These are phyloP conservation scores for Galago senegalensis DNA, from an alignment of 2,797 vertebrate species.

Conservation along the genomic window DNA sequence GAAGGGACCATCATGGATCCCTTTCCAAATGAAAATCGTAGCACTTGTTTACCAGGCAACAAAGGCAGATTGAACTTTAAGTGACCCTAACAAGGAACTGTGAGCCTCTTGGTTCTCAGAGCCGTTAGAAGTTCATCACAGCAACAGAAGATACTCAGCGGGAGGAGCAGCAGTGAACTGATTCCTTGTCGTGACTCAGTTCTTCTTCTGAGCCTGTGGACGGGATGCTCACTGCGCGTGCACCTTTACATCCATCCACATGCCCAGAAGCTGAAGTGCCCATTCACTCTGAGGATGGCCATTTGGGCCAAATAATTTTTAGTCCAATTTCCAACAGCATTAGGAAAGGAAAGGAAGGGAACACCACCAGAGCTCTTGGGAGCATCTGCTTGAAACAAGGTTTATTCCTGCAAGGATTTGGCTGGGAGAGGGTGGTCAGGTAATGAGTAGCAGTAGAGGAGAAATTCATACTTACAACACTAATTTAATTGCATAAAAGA, in stretches of 20 bases:
- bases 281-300: background rate
- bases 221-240: background rate
- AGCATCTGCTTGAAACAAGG: background rate
- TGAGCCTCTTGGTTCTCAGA: background rate
- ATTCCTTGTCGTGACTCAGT: background rate
- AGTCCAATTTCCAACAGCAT: background rate
- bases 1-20: background rate
- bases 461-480: background rate
- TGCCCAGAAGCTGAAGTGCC: background rate
- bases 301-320: background rate
- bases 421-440: background rate
- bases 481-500: background rate
- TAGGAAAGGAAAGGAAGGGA: background rate
- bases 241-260: background rate
- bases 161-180: background rate
- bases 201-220: accelerated
- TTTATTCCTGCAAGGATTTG: background rate
- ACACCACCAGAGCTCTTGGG: background rate
- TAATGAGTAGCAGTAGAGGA: background rate
- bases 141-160: background rate
- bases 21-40: slow-evolving; percentile 11
- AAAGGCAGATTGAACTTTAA: background rate
- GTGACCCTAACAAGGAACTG: background rate
- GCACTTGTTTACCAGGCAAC: background rate
- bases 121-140: background rate